These are phyloP conservation scores for Pagetopsis macropterus DNA, from an alignment of 2,797 vertebrate genomes.

Conservation along the genomic window DNA sequence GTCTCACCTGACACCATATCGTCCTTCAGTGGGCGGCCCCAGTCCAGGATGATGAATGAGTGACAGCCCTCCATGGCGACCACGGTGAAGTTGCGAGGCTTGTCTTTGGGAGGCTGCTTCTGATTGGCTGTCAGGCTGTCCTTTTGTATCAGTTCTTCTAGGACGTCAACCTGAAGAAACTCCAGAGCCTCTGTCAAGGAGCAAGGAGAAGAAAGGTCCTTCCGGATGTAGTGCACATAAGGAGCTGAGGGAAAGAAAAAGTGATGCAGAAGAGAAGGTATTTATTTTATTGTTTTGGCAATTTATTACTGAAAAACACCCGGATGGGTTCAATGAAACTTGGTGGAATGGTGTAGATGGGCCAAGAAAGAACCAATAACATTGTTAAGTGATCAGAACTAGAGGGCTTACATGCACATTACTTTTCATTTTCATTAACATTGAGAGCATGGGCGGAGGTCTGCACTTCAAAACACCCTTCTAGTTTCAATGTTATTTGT, in stretches of 20 bases:
- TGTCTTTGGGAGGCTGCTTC: slow-evolving; percentile 84
- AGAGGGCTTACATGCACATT: no score
- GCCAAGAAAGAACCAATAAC: no score
- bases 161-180: slow-evolving; percentile 94
- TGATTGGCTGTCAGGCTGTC: slow-evolving; percentile 78
- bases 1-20: slow-evolving; percentile 94
- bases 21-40: slow-evolving; percentile 89
- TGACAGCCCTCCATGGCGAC: slow-evolving; percentile 98
- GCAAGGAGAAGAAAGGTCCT: slow-evolving; percentile 92
- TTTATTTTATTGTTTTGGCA: not conserved
- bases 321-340: no score
- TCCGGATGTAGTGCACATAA: slow-evolving; percentile 94
- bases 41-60: slow-evolving; percentile 97
- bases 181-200: slow-evolving; percentile 97
- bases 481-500: not conserved
- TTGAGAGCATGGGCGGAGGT: no score
- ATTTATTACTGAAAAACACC: not conserved
- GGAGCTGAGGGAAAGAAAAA: slow-evolving; percentile 84
- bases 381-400: no score
- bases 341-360: no score
- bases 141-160: slow-evolving; percentile 88
- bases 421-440: no score
- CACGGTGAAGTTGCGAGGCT: slow-evolving; percentile 93
- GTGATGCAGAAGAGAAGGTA: not conserved
- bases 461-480: no score